Conservation (phyloP, 2,888 invertebrate species). For the Halictus quadricinctus region DNA sequence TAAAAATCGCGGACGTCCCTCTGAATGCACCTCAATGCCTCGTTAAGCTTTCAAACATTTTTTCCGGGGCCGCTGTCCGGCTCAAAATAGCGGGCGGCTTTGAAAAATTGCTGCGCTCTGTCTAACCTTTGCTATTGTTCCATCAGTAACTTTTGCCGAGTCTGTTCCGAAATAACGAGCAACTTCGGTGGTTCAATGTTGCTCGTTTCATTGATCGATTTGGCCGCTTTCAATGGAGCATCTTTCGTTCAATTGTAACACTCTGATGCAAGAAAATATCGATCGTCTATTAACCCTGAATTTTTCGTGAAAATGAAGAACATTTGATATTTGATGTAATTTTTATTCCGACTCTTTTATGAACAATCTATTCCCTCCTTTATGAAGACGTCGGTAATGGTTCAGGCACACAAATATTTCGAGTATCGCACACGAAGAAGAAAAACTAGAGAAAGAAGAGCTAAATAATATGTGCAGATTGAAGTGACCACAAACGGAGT, state of each 20-base stretch:
- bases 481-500: not conserved
- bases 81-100: not conserved
- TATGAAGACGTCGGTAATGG: no score
- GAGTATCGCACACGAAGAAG: not conserved
- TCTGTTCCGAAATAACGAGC: not conserved
- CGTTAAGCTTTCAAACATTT: slow-evolving; percentile 18
- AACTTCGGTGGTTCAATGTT: not conserved
- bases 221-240: not conserved
- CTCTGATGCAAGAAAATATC: not conserved
- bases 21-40: slow-evolving; percentile 12
- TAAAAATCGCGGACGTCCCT: slow-evolving; percentile 18
- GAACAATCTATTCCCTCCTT: no score
- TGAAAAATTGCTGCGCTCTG: not conserved
- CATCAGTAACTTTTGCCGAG: not conserved
- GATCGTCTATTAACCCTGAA: not conserved
- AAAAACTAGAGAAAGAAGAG: not conserved
- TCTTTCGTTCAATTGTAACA: not conserved
- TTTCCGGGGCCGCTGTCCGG: not conserved
- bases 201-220: not conserved
- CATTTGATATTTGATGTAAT: no score
- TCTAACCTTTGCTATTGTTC: not conserved
- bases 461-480: not conserved
- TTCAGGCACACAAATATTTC: no score
- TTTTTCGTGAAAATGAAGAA: no score
- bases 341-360: no score